Conservation (phyloP, 1,140 invertebrate genomes). For the Heterodera carotae region DNA sequence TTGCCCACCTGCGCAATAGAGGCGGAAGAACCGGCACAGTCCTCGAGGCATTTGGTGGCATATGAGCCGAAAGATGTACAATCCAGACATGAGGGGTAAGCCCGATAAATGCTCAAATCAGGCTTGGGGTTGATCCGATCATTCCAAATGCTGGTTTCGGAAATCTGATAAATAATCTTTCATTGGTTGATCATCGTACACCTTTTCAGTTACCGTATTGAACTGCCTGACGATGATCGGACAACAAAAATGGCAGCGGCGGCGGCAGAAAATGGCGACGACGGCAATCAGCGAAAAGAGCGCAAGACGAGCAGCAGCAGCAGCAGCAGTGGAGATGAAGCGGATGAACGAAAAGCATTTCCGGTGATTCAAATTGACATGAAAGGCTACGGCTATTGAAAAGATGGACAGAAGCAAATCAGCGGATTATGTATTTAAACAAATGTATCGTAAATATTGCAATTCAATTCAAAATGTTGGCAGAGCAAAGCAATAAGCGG, state of each 20-base stretch:
- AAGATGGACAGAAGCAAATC: not conserved
- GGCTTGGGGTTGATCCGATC: too few species aligned
- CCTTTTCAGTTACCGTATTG: constrained; percentile 37
- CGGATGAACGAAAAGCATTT: constrained; percentile 50
- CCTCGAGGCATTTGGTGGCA: constrained; percentile 49
- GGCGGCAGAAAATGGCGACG: not conserved
- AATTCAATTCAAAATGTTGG: too few species aligned
- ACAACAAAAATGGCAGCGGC: not conserved
- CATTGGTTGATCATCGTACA: not conserved
- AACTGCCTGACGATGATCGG: constrained; percentile 30
- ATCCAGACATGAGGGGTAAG: constrained; percentile 57
- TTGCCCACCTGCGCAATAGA: constrained; percentile 16
- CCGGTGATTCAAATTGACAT: constrained; percentile 64
- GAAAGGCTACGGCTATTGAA: constrained; percentile 64
- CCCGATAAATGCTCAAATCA: constrained; percentile 4
- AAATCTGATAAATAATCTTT: too few species aligned
- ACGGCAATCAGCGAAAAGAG: constrained; percentile 6
- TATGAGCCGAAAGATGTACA: constrained; percentile 56
- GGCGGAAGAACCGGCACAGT: constrained; percentile 31
- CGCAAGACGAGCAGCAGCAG: constrained; percentile 8
- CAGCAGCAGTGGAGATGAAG: constrained; percentile 59
- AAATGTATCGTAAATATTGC: too few species aligned
- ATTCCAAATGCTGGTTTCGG: too few species aligned
- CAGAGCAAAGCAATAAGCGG: too few species aligned
- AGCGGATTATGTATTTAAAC: too few species aligned